Percentiles rank a stretch among this genome's conserved stretches.
Evolutionary conservation across 2,888 invertebrate species (phyloP).

Genomic region (Diarsia mendica): DNA sequence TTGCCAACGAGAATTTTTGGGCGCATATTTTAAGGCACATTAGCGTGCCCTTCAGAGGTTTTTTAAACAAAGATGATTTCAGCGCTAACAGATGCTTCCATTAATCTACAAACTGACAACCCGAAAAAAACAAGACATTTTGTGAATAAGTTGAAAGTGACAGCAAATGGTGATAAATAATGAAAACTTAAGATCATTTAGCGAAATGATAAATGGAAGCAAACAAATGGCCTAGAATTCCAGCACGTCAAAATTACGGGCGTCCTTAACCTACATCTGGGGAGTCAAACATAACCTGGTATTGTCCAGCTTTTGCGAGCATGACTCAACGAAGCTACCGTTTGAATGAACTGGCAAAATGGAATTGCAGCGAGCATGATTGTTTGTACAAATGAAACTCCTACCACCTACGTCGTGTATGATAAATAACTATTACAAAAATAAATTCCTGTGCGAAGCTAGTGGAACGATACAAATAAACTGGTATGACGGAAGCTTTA

Average conservation of each 20-base stretch:
- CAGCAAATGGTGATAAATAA: slow-evolving; percentile 56
- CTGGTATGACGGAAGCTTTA: slow-evolving; percentile 64
- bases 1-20: neutral
- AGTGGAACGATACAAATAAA: slow-evolving; percentile 57
- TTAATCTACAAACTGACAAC: slow-evolving; percentile 56
- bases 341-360: slow-evolving; percentile 64
- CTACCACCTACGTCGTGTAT: slow-evolving; percentile 45
- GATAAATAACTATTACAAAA: slow-evolving; percentile 59
- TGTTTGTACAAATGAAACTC: slow-evolving; percentile 47
- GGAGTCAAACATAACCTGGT: slow-evolving; percentile 59
- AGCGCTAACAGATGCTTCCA: slow-evolving; percentile 41
- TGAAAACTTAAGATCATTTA: slow-evolving; percentile 62
- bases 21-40: slow-evolving; percentile 27
- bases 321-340: slow-evolving; percentile 63
- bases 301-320: slow-evolving; percentile 66
- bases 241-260: slow-evolving; percentile 53
- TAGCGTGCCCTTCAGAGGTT: slow-evolving; percentile 26
- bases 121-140: slow-evolving; percentile 42
- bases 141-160: slow-evolving; percentile 40
- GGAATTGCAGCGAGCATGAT: slow-evolving; percentile 42
- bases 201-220: slow-evolving; percentile 67
- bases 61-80: slow-evolving; percentile 39
- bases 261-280: slow-evolving; percentile 71
- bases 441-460: slow-evolving; percentile 51
- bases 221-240: slow-evolving; percentile 61